Evolutionary conservation across 1,140 invertebrate species (phyloP), one percentile per base, ranked within the genome.

Genomic region (Pogonus chalceus): DNA sequence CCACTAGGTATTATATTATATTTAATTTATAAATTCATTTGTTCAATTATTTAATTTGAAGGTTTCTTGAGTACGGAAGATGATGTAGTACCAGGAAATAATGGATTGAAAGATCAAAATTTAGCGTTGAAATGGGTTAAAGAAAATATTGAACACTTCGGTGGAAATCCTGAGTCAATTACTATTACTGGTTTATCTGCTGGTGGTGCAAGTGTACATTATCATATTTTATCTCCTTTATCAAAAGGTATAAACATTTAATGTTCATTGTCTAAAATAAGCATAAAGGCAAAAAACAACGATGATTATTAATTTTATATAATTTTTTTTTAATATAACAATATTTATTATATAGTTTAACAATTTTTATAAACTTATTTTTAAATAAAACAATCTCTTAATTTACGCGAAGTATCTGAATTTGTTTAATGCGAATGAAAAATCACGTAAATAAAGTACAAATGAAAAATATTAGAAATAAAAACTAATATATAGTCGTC

Each of bases 51-150:
- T 23, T 46, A n/a, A 14, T 9, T 61, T 57, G 1, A n/a, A 75
- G 76, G 76, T 37, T 80, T 81, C 54, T 60, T 81, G 23, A 76
- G 76, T 22, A 78, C 76, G 2, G 76, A 74, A 54, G 76, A 79
- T 61, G 68, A 69, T 23, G 56, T 72, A 2, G 61, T 76, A 16
- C 73, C 77, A 12, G 79, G 79, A 9, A 81, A 81, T 56, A 78
- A 75, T 63, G 79, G 79, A 23, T 58, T 84, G n/a, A 77, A 77
- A 63, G 81, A 84, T 69, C 81, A 83, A 63, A 70, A 65, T 21
- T 58, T 76, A 57, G 80, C 79, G 9, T 54, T 83, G 43, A 54
- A 75, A 72, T 83, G 81, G 81, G 68, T 82, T 7, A 69, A 63
- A 63, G 75, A 78, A 18, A 77, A 79, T 58, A 76, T 78, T 31